Conservation (phyloP, 2,888 invertebrate species). For the Oithona nana region DNA sequence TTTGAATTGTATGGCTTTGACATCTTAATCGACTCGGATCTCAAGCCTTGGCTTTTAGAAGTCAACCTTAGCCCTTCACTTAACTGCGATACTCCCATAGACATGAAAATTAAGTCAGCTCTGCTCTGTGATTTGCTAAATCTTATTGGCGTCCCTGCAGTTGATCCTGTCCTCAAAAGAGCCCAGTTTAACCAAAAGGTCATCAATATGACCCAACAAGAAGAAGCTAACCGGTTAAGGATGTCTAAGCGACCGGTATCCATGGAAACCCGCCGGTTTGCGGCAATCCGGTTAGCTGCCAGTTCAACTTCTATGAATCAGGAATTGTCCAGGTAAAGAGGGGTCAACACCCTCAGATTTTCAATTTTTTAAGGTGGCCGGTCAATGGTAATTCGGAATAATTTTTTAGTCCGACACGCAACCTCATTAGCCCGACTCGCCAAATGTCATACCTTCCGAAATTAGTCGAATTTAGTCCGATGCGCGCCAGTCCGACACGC, state of each 20-base stretch:
- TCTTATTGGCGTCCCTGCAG: slow-evolving; percentile 66
- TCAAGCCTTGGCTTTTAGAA: slow-evolving; percentile 70
- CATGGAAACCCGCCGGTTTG: slow-evolving; percentile 15
- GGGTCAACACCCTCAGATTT: no score
- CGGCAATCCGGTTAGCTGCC: slow-evolving; percentile 13
- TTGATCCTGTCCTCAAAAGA: slow-evolving; percentile 42
- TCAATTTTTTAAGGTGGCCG: no score
- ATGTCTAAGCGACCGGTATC: background rate
- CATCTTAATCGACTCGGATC: slow-evolving; percentile 43
- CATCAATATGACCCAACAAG: background rate
- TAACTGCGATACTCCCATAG: slow-evolving; percentile 78
- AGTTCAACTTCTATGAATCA: slow-evolving; percentile 7
- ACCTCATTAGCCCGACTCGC: no score
- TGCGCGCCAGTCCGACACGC: no score
- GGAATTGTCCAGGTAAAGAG: slow-evolving; percentile 7
- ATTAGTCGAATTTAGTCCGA: no score
- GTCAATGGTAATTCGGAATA: no score
- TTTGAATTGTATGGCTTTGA: slow-evolving; percentile 78
- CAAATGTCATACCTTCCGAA: no score
- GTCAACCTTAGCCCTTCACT: slow-evolving; percentile 81
- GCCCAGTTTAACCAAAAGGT: slow-evolving; percentile 15
- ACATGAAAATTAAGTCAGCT: slow-evolving; percentile 77
- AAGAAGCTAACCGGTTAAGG: background rate
- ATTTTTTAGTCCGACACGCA: no score
- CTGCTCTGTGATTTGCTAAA: slow-evolving; percentile 74